Percentiles rank a stretch among this genome's conserved stretches.
Conservation (phyloP, 2,888 invertebrate genomes). For the Phrixothrix hirtus region DNA sequence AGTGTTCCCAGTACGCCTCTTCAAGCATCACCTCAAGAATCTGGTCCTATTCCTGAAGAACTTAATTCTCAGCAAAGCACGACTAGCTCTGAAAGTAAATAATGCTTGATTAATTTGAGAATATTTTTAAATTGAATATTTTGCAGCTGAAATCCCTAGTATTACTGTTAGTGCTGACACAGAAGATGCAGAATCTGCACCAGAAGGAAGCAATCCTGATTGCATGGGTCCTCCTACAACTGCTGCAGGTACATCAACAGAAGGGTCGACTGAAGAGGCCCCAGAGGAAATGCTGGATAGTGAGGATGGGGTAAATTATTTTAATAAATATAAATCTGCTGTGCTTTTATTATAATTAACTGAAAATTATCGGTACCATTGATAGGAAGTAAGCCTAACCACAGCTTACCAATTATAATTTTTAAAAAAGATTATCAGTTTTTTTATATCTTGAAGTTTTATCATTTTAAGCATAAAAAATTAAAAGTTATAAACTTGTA, state of each 20-base stretch:
- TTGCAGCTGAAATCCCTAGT: slow-evolving; percentile 49
- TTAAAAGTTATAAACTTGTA: too few relatives aligned
- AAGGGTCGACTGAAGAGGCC: slow-evolving; percentile 44
- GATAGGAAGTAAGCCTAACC: too few relatives aligned
- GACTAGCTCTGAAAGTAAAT: slow-evolving; percentile 42
- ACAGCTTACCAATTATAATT: too few relatives aligned
- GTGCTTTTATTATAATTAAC: too few relatives aligned
- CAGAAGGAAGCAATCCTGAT: slow-evolving; percentile 49
- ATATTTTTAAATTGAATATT: neutral
- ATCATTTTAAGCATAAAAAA: too few relatives aligned
- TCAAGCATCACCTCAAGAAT: slow-evolving; percentile 65
- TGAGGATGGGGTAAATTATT: slow-evolving; percentile 49
- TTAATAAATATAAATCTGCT: neutral
- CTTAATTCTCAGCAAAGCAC: slow-evolving; percentile 37
- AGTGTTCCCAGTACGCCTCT: slow-evolving; percentile 71
- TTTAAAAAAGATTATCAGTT: too few relatives aligned
- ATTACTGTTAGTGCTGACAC: slow-evolving; percentile 49
- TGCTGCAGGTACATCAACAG: slow-evolving; percentile 49
- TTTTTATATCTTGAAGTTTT: too few relatives aligned
- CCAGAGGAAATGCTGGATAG: slow-evolving; percentile 50
- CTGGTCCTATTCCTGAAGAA: slow-evolving; percentile 52
- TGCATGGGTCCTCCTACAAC: slow-evolving; percentile 52
- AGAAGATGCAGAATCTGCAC: slow-evolving; percentile 58
- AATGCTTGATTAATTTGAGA: neutral
- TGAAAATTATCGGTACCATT: too few relatives aligned